Base-by-base conservation (phyloP, 2,797 vertebrate genomes). In the Xyrichtys novacula region DNA sequence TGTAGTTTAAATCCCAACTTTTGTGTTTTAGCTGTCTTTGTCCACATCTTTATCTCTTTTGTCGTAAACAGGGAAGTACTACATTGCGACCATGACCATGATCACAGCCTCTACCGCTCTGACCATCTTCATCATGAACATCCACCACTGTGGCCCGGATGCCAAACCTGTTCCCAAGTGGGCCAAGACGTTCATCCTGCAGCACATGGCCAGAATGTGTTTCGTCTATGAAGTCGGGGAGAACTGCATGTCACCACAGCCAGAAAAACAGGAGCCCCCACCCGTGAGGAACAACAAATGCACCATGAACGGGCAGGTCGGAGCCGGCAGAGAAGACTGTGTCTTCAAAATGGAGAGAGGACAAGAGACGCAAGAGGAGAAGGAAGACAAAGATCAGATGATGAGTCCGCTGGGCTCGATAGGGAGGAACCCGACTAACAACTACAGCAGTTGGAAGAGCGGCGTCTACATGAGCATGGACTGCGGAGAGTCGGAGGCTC, bases 41-140 rank as follows among this genome's bases (percentile, higher is more conserved):
- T 23, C 76, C 25, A 81, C 39, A 50, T 57, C 5, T 3, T 52
- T 38, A 1, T 76, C 14, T 36, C 25, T 23, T 76, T 25, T 39
- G 10, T 20, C 9, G 17, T 65, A 70, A 23, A 42, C 80, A 98
- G 97, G 96, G 44, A 98, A 98, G 70, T 98, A 98, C 85, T 98
- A 97, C 87, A 96, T 98, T 14, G 96, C 96, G 55, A 98, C 96
- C 2, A 98, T 98, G 97, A 96, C 96, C 32, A 96, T 98, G 96
- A 95, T 98, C 81, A 96, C 96, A 0, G 94, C 96, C 67, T 98
- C 97, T 65, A 98, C 96, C 0, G 95, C 96, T 0, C 82, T 98
- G 48, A 98, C 96, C 62, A 98, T 98, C 87, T 96, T 98, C 84
- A 94, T 98, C 83, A 96, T 97, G 95, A 97, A 95, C 71, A 87